Base-by-base conservation (phyloP, 2,888 invertebrate species). In the Apotomis turbidana region DNA sequence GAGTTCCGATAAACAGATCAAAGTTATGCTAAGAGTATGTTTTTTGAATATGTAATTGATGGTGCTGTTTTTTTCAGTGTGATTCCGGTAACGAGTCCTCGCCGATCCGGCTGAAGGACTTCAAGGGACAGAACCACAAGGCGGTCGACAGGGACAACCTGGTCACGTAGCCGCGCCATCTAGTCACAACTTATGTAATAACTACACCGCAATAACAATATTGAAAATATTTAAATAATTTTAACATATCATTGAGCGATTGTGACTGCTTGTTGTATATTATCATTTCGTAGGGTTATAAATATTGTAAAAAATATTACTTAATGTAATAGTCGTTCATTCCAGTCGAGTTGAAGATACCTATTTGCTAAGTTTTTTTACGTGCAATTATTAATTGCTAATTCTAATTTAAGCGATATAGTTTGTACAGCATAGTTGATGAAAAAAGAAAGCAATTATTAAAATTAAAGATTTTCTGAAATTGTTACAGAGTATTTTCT, bases 21-120 rank as follows among this genome's bases (percentile, higher is more conserved):
- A 27, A 27, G 41, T 41, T 41, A 5, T 41, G 41, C 5, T 41
- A 6, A 6, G 6, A 41, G 27, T 27, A 27, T 27, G 27, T 27
- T 27, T 27, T 2, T 27, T 49, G 10, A 3, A 10, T 9, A 6
- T 49, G 49, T 8, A 49, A 9, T 49, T 49, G 9, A 49, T 49
- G 6, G 70, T 41, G 41, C 3, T 41, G 41, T 27, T 58, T 68
- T 64, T 81, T 88, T 13, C 87, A 95, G 95, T 95, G 95, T 82
- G 95, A 95, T 89, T 95, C 95, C 78, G 95, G 95, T 81, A 95
- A 95, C 87, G 95, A 95, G 87, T 95, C 95, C 83, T 95, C 95
- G 86, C 95, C 95, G 74, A 92, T 94, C 77, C 88, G 94, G 81
- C 86, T 93, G 79, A 92, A 92, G 85, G 93, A 92, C 85, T 93